phyloP scores from a whole-genome alignment of 2,888 invertebrate genomes.

The Liopterus haemorrhoidalis region DNA sequence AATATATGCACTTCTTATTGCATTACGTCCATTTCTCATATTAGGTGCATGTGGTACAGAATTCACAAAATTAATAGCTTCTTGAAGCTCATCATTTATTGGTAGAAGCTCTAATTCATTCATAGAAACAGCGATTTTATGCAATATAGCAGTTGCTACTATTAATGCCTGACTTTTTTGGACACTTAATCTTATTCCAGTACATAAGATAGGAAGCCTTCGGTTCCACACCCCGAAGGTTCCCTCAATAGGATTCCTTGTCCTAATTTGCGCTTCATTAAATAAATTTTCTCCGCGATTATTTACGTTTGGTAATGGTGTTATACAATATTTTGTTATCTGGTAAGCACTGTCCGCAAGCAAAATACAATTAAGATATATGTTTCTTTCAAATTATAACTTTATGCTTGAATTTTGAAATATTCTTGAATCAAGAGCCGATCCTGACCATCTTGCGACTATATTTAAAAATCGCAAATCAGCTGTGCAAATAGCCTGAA shows the following conservation, averaged over 20 bases:
- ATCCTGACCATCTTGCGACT: background rate
- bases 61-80: slow-evolving; percentile 4
- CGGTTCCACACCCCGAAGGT: slow-evolving; percentile 1
- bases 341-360: too few species aligned
- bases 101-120: background rate
- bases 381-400: too few species aligned
- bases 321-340: slow-evolving; percentile 6
- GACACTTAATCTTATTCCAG: slow-evolving; percentile 3
- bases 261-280: slow-evolving; percentile 1
- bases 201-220: background rate
- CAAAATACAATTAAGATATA: too few species aligned
- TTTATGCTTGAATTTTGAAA: slow-evolving; percentile 6
- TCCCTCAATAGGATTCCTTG: background rate
- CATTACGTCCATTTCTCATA: too few species aligned
- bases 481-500: background rate
- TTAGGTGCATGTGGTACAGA: too few species aligned
- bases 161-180: background rate
- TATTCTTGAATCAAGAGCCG: slow-evolving; percentile 1
- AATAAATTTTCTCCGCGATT: slow-evolving; percentile 2
- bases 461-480: slow-evolving; percentile 2
- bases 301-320: slow-evolving; percentile 1
- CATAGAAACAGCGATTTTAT: background rate
- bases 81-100: background rate
- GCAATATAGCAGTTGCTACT: background rate
- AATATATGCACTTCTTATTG: too few species aligned